These are phyloP conservation scores for Callyntrura sp. DNA, from an alignment of 2,888 invertebrate species.

Conservation along the genomic window DNA sequence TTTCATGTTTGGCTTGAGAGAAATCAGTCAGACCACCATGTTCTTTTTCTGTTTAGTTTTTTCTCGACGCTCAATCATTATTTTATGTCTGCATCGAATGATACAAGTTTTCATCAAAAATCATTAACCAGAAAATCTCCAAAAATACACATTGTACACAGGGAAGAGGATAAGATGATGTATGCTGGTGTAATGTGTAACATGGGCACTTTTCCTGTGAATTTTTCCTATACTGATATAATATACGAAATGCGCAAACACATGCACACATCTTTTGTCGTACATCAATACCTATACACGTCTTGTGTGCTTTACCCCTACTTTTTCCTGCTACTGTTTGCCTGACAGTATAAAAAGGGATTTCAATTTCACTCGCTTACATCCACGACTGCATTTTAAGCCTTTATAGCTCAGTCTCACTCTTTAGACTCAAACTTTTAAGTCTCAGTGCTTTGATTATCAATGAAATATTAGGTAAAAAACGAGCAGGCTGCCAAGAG, in stretches of 20 bases:
- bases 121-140: conserved; percentile 61
- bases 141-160: conserved; percentile 26
- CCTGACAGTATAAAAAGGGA: background rate
- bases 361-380: background rate
- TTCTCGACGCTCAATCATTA: background rate
- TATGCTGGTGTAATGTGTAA: too few relatives aligned
- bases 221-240: background rate
- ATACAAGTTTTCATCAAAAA: conserved; percentile 62
- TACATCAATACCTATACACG: background rate
- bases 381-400: too few relatives aligned
- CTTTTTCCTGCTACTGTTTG: too few relatives aligned
- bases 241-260: background rate
- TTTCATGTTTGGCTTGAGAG: conserved; percentile 75
- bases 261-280: background rate
- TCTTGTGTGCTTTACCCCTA: too few relatives aligned
- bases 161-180: background rate
- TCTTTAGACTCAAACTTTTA: background rate
- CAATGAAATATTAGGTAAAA: background rate
- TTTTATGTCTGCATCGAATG: background rate
- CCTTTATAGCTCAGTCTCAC: background rate
- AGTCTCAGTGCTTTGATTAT: conserved; percentile 5
- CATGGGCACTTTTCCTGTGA: too few relatives aligned
- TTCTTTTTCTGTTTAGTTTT: background rate
- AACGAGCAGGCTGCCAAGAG: conserved; percentile 4
- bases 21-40: conserved; percentile 77